Conservation (phyloP, 2,888 invertebrate species). For the Lagria hirta region DNA sequence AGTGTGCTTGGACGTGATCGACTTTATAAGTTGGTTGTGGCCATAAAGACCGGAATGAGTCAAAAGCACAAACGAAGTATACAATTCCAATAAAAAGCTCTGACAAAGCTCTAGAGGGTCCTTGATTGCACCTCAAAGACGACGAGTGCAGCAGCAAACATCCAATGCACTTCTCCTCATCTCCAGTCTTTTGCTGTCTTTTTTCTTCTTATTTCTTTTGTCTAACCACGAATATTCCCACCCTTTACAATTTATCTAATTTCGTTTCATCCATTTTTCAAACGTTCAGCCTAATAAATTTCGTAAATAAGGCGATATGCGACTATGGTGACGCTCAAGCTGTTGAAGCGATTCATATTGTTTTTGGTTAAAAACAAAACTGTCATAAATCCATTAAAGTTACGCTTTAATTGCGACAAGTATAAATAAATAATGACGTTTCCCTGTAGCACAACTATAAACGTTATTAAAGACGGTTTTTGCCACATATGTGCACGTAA, state of each 20-base stretch:
- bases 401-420: no score
- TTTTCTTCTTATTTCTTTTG: constrained; percentile 23
- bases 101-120: constrained; percentile 29
- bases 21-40: constrained; percentile 11
- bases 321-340: no score
- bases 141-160: constrained; percentile 23
- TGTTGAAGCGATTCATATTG: constrained; percentile 3
- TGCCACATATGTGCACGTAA: no score
- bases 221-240: constrained; percentile 34
- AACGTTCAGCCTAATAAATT: constrained; percentile 18
- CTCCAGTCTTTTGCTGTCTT: no score
- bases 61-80: constrained; percentile 30
- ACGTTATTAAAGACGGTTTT: no score
- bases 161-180: constrained; percentile 17
- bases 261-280: constrained; percentile 26
- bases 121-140: constrained; percentile 40
- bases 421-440: no score
- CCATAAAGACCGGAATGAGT: constrained; percentile 20
- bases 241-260: constrained; percentile 31
- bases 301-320: constrained; percentile 18
- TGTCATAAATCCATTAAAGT: no score
- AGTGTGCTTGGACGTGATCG: no score
- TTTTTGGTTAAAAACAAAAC: no score
- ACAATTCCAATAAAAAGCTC: constrained; percentile 34
- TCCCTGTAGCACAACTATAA: no score